A percentile compares a stretch with the other conserved stretches of the same genome.
Evolutionary conservation across 2,888 invertebrate genomes (phyloP).

Genomic region (Drosophila flavopinicola): DNA sequence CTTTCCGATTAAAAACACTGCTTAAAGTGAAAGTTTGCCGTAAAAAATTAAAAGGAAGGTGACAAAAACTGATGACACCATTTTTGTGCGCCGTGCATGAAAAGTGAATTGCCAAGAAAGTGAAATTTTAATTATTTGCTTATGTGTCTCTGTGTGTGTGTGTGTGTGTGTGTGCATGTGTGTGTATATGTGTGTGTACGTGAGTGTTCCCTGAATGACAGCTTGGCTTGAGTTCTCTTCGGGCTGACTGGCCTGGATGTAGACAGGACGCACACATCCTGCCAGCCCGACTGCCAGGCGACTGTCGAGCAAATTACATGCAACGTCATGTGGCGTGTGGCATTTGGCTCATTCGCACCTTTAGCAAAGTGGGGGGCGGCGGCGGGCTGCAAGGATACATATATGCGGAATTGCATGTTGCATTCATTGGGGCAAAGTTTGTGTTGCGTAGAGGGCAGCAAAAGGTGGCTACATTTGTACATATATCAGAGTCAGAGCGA

Average conservation of each 20-base stretch:
- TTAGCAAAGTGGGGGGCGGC: conserved; percentile 5
- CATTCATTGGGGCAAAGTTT: conserved; percentile 67
- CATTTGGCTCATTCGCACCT: conserved; percentile 77
- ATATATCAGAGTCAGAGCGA: conserved; percentile 51
- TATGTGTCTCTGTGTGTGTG: conserved; percentile 28
- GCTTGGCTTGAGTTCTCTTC: conserved; percentile 49
- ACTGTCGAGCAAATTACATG: conserved; percentile 78
- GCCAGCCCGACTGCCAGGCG: conserved; percentile 46
- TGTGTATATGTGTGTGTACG: conserved; percentile 22
- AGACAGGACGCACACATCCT: conserved; percentile 67
- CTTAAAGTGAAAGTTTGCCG: conserved; percentile 32
- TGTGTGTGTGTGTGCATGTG: conserved; percentile 16
- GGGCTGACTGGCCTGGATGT: conserved; percentile 67
- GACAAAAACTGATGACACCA: conserved; percentile 72
- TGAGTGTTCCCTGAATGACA: conserved; percentile 68
- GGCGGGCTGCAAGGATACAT: not conserved
- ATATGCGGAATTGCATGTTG: conserved; percentile 46
- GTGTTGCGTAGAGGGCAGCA: conserved; percentile 62
- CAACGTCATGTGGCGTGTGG: conserved; percentile 78
- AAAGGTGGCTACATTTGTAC: conserved; percentile 61
- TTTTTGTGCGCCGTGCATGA: conserved; percentile 57
- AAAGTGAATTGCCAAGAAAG: conserved; percentile 81
- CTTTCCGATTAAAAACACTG: not conserved
- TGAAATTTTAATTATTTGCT: conserved; percentile 82
- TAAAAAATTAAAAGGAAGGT: conserved; percentile 37